A percentile compares a stretch with the other conserved stretches of the same genome.
These are phyloP conservation scores for Drosophila repletoides DNA, from an alignment of 1,140 invertebrate genomes.

Conservation along the genomic window DNA sequence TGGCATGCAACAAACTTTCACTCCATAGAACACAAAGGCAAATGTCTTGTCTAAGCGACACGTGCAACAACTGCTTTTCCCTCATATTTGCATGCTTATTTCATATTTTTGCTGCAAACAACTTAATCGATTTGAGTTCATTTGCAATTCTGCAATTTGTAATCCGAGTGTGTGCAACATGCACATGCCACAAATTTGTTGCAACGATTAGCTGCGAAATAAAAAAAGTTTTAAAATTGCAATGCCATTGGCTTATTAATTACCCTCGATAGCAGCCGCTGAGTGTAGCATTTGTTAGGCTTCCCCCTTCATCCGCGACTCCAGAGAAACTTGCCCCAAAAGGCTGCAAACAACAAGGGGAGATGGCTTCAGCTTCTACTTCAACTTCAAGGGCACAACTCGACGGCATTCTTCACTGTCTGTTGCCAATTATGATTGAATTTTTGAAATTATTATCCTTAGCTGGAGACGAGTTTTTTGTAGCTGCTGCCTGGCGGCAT, in stretches of 20 bases:
- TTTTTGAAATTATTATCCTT: slow-evolving; percentile 43
- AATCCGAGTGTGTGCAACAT: slow-evolving; percentile 59
- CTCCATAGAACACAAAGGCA: slow-evolving; percentile 66
- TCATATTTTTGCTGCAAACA: slow-evolving; percentile 70
- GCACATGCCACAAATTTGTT: slow-evolving; percentile 75
- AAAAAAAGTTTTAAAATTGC: slow-evolving; percentile 47
- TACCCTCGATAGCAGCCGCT: slow-evolving; percentile 62
- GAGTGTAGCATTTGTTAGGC: slow-evolving; percentile 55
- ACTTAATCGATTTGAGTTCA: slow-evolving; percentile 80
- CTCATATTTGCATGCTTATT: slow-evolving; percentile 75
- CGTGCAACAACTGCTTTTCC: slow-evolving; percentile 40
- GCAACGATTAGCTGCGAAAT: slow-evolving; percentile 65
- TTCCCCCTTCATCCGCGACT: no score
- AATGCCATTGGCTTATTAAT: slow-evolving; percentile 73
- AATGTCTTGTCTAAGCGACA: slow-evolving; percentile 62
- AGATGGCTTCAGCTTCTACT: neutral
- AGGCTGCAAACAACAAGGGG: no score
- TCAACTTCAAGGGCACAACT: slow-evolving; percentile 29
- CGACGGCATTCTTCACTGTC: slow-evolving; percentile 36
- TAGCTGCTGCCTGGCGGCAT: slow-evolving; percentile 26
- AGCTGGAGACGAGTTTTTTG: slow-evolving; percentile 12
- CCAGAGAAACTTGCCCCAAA: neutral
- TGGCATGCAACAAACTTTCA: slow-evolving; percentile 59
- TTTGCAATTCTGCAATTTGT: slow-evolving; percentile 71
- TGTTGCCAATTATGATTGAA: slow-evolving; percentile 58